Evolutionary conservation across 2,888 invertebrate species (phyloP).

Genomic region (Pseudococcus longispinus): DNA sequence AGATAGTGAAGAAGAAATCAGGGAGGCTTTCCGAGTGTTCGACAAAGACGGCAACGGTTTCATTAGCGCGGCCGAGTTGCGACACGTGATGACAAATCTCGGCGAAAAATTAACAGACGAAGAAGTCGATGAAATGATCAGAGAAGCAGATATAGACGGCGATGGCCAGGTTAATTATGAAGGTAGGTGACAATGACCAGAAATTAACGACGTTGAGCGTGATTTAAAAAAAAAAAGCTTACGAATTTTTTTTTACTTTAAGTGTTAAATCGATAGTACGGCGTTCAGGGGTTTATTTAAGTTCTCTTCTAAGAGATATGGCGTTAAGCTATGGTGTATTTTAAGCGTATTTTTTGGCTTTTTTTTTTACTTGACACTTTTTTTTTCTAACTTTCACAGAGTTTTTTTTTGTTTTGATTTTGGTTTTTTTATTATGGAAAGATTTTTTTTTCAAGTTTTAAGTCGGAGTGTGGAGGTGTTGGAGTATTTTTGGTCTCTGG

Average conservation of each 20-base stretch:
- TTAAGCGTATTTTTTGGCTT: background rate
- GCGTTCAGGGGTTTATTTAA: background rate
- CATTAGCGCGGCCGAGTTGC: slow-evolving; percentile 96
- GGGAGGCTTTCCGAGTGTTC: slow-evolving; percentile 98
- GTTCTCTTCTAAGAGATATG: background rate
- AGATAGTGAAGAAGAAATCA: slow-evolving; percentile 98
- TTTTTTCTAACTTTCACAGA: background rate
- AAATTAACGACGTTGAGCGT: background rate
- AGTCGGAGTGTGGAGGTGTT: background rate
- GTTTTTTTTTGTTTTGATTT: background rate
- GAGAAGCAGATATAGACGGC: slow-evolving; percentile 98
- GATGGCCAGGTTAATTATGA: slow-evolving; percentile 99
- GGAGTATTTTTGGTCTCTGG: no score
- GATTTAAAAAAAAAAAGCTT: background rate
- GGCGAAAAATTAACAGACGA: slow-evolving; percentile 99
- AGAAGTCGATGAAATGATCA: slow-evolving; percentile 99
- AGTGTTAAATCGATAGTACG: background rate
- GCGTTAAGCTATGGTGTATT: background rate
- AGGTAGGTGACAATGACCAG: slow-evolving; percentile 67
- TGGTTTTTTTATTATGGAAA: background rate
- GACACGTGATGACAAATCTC: slow-evolving; percentile 99
- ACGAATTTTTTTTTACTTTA: background rate
- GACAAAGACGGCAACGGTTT: slow-evolving; percentile 99
- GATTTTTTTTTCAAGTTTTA: background rate
- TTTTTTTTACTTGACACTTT: background rate